Evolutionary conservation across 2,113 vertebrate genomes (phyloP).

Genomic region (Columba livia): DNA sequence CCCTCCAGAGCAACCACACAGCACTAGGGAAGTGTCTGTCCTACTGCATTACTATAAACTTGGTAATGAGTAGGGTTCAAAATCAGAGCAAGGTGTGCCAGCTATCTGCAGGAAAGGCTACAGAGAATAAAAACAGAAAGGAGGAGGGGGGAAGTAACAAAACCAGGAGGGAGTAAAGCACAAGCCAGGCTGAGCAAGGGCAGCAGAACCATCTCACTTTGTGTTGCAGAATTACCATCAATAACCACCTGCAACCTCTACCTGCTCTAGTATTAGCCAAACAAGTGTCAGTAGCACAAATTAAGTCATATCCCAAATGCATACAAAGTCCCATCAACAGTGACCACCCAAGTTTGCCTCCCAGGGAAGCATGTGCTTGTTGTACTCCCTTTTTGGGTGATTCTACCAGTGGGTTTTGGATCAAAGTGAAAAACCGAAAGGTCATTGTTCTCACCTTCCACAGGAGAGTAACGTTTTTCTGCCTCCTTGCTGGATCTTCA

Average conservation of each 20-base stretch:
- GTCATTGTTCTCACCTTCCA: constrained; percentile 81
- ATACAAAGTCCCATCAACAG: not conserved
- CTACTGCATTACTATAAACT: not conserved
- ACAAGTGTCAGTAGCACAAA: no score
- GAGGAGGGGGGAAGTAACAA: not conserved
- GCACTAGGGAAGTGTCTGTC: not conserved
- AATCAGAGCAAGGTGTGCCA: not conserved
- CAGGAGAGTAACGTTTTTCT: constrained; percentile 85
- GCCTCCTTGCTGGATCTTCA: constrained; percentile 70
- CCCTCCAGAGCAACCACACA: not conserved
- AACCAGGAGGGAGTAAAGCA: not conserved
- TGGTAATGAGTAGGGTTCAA: not conserved
- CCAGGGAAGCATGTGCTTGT: not conserved
- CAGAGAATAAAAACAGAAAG: not conserved
- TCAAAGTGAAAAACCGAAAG: not conserved
- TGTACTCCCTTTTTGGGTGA: not conserved
- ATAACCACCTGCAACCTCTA: not conserved
- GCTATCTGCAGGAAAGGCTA: not conserved
- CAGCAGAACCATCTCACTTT: not conserved
- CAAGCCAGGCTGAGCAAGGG: not conserved
- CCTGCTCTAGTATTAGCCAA: not conserved
- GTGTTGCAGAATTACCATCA: not conserved
- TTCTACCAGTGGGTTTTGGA: not conserved
- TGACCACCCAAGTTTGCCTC: not conserved
- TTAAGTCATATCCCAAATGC: not conserved